Evolutionary conservation across 2,113 vertebrate genomes (phyloP), one percentile per base, ranked within the genome.

Genomic region (Recurvirostra avosetta): DNA sequence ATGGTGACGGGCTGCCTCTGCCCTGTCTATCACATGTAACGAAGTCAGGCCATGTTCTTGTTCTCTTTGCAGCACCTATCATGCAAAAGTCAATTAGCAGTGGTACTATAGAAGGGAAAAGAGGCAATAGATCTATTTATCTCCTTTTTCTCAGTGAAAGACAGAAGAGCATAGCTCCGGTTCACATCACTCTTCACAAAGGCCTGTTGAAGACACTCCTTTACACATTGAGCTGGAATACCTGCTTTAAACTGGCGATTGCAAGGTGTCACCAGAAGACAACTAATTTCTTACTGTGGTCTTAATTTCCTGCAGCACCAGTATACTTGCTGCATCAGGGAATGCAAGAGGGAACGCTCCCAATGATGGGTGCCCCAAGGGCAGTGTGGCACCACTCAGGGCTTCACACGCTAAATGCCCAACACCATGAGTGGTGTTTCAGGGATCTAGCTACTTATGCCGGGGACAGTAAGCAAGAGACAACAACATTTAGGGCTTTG

Each of bases 401-500:
- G 9, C 34, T 38, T 50, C 16, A 1, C 52, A 16, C 53, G 18
- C 16, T 67, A 63, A 88, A 59, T 10, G 16, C 23, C n/a, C 43
- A 40, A 16, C 22, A 12, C 40, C 1, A 0, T 8, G 15, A 63
- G 5, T 0, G 6, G 34, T 29, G 26, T 75, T 83, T 32, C 62
- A 32, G n/a, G 59, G 15, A n/a, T 63, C 47, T 18, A 58, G 17
- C 15, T 66, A 5, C 20, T 91, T 68, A 11, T 34, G 34, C 61
- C 49, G 30, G 19, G 52, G 15, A 59, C 15, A 61, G 50, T 4
- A 63, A 85, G 50, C 52, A 75, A 91, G 56, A 73, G 72, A 86
- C 47, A 71, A 47, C 65, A 92, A 49, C 26, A 72, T 84, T 95
- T 81, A 87, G 49, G 43, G 40, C 84, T 95, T 92, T 96, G 89